Evolutionary conservation across 2,888 invertebrate genomes (phyloP).

Genomic region (Uropetala carovei): DNA sequence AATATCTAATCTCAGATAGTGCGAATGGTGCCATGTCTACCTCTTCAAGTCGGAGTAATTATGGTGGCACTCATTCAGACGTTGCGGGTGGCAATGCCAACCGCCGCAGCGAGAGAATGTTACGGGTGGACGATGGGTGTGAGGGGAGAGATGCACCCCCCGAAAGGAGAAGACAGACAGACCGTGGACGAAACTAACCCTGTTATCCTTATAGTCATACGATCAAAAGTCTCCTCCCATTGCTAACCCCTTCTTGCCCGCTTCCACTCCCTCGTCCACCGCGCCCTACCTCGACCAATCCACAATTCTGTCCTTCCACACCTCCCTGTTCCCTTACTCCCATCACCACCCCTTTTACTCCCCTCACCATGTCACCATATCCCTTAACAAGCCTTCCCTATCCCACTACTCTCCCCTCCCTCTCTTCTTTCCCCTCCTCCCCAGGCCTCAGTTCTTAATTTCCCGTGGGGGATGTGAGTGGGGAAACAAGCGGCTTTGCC

Average conservation of each 20-base stretch:
- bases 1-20: conserved; percentile 4
- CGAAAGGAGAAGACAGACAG: background rate
- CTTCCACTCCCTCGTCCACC: background rate
- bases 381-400: conserved; percentile 48
- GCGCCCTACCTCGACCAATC: background rate
- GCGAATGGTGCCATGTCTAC: background rate
- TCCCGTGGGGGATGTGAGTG: conserved; percentile 62
- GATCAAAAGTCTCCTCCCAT: conserved; percentile 49
- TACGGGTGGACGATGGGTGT: background rate
- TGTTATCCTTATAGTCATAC: conserved; percentile 54
- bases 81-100: background rate
- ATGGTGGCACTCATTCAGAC: background rate
- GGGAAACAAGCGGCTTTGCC: conserved; percentile 64
- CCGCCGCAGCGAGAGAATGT: background rate
- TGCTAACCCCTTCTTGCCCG: background rate
- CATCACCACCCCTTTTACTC: background rate
- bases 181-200: conserved; percentile 36
- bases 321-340: background rate
- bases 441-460: conserved; percentile 46
- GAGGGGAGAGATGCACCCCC: background rate
- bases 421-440: background rate
- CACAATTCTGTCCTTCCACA: background rate
- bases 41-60: conserved; percentile 25
- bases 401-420: conserved; percentile 5
- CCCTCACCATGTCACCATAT: background rate